A percentile compares a stretch with the other conserved stretches of the same genome.
Conservation (phyloP, 2,888 invertebrate genomes). For the Eupelmus urozonus region DNA sequence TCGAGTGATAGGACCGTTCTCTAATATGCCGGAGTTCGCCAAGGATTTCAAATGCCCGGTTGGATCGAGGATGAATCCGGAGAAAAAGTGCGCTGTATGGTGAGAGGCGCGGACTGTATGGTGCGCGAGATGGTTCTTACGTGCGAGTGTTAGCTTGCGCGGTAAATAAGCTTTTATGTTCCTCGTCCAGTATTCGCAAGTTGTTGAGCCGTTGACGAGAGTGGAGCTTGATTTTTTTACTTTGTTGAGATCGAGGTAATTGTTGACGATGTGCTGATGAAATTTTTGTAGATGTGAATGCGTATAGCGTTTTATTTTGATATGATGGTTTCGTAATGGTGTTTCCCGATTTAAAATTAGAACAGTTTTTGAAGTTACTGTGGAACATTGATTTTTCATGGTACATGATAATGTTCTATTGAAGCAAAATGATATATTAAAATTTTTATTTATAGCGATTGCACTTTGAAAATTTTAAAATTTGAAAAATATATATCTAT, state of each 20-base stretch:
- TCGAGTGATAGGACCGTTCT: constrained; percentile 81
- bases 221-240: not conserved
- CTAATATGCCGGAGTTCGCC: constrained; percentile 81
- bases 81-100: constrained; percentile 81
- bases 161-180: not conserved
- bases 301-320: not conserved
- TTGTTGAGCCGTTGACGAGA: not conserved
- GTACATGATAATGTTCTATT: no score
- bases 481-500: no score
- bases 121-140: not conserved
- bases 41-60: constrained; percentile 81
- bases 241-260: no score
- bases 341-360: no score
- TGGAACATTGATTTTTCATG: no score
- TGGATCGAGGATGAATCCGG: constrained; percentile 81
- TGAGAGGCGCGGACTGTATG: constrained; percentile 66
- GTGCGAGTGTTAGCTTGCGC: not conserved
- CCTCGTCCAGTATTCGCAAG: not conserved
- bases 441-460: no score
- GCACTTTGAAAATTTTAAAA: no score
- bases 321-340: not conserved
- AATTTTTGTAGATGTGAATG: not conserved
- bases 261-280: no score
- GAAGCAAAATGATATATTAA: no score
- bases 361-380: no score